Evolutionary conservation across 2,797 vertebrate genomes (phyloP).

Genomic region (Notolepis coatsorum): DNA sequence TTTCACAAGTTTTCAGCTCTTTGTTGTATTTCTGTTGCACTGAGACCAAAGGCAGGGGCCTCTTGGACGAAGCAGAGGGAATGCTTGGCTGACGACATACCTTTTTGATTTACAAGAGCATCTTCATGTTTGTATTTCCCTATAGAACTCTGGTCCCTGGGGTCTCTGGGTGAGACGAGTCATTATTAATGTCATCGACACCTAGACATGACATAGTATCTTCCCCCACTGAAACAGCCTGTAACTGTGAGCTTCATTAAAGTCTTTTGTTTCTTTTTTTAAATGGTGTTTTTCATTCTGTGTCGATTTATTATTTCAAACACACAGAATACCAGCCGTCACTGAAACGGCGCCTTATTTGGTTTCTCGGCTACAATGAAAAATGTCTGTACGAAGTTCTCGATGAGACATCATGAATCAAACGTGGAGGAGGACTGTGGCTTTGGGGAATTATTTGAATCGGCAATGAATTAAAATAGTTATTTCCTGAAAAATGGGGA

Average conservation of each 20-base stretch:
- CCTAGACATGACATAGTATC: conserved; percentile 35
- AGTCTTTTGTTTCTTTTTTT: conserved; percentile 72
- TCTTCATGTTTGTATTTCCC: conserved; percentile 49
- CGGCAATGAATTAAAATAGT: neutral
- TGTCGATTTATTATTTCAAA: conserved; percentile 11
- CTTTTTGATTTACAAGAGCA: conserved; percentile 51
- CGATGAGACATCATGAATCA: neutral
- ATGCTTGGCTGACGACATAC: conserved; percentile 49
- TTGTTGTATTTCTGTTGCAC: conserved; percentile 66
- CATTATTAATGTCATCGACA: conserved; percentile 46
- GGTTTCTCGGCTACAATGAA: neutral
- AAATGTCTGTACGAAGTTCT: neutral
- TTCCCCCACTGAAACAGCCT: conserved; percentile 60
- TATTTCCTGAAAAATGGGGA: too few species aligned
- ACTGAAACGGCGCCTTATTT: conserved; percentile 1
- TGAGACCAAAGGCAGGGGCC: conserved; percentile 69
- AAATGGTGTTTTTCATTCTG: conserved; percentile 43
- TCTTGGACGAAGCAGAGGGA: conserved; percentile 54
- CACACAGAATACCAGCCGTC: neutral
- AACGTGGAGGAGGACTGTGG: too few species aligned
- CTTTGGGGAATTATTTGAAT: neutral
- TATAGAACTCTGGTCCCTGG: conserved; percentile 37
- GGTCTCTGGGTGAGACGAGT: conserved; percentile 29
- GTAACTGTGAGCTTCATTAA: conserved; percentile 76
- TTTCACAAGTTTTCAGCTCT: conserved; percentile 46